phyloP scores from a whole-genome alignment of 2,113 vertebrate genomes.

The rat (Rattus norvegicus) region GRCr8 NC_086035.1:9595501-9596000 shows the following conservation, averaged over 20 bases:
- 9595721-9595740: background rate
- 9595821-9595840: conserved; percentile 25
- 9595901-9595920: conserved; percentile 28
- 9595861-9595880: background rate
- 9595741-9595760: background rate
- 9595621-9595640: conserved; percentile 54
- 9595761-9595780: background rate
- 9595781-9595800: conserved; percentile 43
- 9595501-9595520: conserved; percentile 8
- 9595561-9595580: conserved; percentile 2
- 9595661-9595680: background rate
- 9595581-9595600: background rate
- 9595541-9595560: conserved; percentile 4
- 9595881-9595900: conserved; percentile 18
- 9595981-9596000: conserved; percentile 43
- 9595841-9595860: background rate
- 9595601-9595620: conserved; percentile 30
- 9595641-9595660: background rate
- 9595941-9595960: conserved; percentile 19
- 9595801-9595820: background rate
- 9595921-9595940: background rate
- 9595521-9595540: background rate
- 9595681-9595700: background rate
- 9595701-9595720: background rate
- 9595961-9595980: background rate